These are phyloP conservation scores for Cygnus olor DNA, from an alignment of 2,797 vertebrate genomes.

Conservation along the genomic window DNA sequence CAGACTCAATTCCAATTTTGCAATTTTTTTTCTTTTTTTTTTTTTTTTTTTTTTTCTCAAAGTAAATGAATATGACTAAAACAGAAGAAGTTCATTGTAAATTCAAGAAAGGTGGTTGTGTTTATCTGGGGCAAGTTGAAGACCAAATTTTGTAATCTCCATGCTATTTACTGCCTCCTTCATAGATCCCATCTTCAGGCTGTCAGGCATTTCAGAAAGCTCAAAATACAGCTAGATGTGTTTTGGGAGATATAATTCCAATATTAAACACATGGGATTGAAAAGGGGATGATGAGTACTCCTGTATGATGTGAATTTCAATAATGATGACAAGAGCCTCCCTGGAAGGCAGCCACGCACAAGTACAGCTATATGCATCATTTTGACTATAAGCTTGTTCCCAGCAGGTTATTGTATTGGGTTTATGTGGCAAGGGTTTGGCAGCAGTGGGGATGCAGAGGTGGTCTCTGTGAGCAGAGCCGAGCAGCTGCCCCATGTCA, in stretches of 20 bases:
- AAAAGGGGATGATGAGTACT: not conserved
- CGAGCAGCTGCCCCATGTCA: not conserved
- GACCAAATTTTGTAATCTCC: not conserved
- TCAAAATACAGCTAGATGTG: not conserved
- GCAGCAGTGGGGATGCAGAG: not conserved
- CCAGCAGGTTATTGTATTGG: not conserved
- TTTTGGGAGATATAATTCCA: slow-evolving; percentile 28
- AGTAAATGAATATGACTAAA: not conserved
- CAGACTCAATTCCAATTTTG: not conserved
- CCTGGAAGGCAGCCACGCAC: slow-evolving; percentile 8
- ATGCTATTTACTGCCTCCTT: not conserved
- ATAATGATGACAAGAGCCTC: slow-evolving; percentile 19
- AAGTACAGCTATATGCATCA: not conserved
- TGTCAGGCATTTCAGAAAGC: slow-evolving; percentile 3
- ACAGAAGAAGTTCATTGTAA: not conserved
- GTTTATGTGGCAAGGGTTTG: not conserved
- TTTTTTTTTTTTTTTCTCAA: not conserved
- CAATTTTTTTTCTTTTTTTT: not conserved
- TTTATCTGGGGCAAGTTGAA: not conserved
- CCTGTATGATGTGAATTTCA: slow-evolving; percentile 18
- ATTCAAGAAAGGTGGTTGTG: not conserved
- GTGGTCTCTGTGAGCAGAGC: too few relatives aligned
- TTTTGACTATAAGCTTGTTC: not conserved
- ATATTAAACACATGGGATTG: slow-evolving; percentile 47
- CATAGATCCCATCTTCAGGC: not conserved